These are phyloP conservation scores for Argopecten irradians DNA, from an alignment of 1,140 invertebrate species.

Conservation along the genomic window DNA sequence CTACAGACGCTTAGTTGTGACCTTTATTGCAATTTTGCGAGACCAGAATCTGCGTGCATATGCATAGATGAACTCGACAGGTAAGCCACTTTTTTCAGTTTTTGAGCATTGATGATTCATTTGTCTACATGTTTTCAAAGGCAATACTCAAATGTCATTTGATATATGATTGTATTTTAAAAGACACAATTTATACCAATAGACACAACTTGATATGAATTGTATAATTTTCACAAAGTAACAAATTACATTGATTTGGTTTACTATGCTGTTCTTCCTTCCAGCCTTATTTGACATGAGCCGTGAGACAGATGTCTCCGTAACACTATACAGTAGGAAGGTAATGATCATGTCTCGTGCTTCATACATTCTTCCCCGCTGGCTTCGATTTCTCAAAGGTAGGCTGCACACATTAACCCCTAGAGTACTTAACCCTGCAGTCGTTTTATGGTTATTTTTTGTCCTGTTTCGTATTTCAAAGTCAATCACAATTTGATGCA, in stretches of 20 bases:
- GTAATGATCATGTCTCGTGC: conserved; percentile 92
- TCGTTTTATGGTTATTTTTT: no score
- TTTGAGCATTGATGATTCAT: background rate
- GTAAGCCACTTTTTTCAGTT: background rate
- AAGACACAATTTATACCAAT: no score
- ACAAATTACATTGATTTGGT: no score
- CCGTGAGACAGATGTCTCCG: conserved; percentile 86
- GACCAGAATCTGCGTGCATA: background rate
- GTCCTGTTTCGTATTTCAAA: no score
- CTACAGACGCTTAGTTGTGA: no score
- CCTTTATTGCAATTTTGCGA: background rate
- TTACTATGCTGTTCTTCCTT: conserved; percentile 45
- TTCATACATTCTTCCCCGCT: conserved; percentile 94
- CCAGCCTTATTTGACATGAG: conserved; percentile 90
- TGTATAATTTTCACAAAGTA: no score
- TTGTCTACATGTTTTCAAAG: conserved; percentile 20
- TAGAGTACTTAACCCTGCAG: no score
- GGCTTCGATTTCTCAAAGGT: conserved; percentile 96
- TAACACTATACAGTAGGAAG: conserved; percentile 93
- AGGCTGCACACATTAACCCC: conserved; percentile 40
- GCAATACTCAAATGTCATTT: no score
- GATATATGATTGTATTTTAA: no score
- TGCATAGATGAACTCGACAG: background rate
- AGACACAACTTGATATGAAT: no score
- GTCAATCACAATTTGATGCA: no score